Conservation (phyloP, 2,797 vertebrate genomes). For the Enoplosus armatus region DNA sequence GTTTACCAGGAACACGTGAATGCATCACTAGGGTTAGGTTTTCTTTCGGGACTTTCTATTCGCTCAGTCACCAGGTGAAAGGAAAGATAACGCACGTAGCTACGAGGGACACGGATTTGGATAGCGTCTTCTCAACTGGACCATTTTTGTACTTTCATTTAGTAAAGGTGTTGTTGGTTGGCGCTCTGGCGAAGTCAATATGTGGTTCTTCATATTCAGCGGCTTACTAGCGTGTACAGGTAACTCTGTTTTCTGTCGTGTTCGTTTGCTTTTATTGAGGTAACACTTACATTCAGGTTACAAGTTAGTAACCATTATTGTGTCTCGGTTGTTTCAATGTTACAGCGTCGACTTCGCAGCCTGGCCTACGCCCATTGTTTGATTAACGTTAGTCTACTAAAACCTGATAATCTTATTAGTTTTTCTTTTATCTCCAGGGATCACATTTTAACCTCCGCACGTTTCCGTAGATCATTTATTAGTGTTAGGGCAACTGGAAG, state of each 20-base stretch:
- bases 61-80: neutral
- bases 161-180: fast-evolving
- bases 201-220: constrained; percentile 34
- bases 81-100: fast-evolving
- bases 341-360: fast-evolving
- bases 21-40: fast-evolving
- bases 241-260: constrained; percentile 14
- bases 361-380: constrained; percentile 27
- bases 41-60: neutral
- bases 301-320: neutral
- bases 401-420: neutral
- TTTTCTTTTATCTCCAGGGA: neutral
- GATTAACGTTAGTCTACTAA: too few relatives aligned
- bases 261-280: neutral
- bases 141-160: neutral
- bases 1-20: constrained; percentile 22
- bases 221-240: constrained; percentile 41
- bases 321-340: fast-evolving
- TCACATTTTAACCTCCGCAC: neutral
- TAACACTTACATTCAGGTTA: neutral
- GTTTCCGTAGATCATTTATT: neutral
- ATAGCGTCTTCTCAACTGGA: fast-evolving
- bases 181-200: neutral
- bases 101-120: neutral
- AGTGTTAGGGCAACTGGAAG: neutral